A percentile compares a stretch with the other conserved stretches of the same genome.
These are phyloP conservation scores for Drosophila trichaetosa DNA, from an alignment of 2,888 invertebrate species.

Conservation along the genomic window DNA sequence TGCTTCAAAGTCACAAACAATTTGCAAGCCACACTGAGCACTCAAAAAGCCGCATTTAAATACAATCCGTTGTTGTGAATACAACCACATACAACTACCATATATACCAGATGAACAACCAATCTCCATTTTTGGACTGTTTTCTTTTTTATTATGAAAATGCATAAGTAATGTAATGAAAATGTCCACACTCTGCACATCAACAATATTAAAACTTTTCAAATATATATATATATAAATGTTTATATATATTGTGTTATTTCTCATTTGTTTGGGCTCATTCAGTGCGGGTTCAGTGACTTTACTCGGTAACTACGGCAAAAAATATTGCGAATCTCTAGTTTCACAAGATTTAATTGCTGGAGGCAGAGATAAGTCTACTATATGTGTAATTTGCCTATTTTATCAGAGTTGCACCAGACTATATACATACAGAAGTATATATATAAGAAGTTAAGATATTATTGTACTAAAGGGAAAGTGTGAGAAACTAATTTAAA, in stretches of 20 bases:
- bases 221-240: conserved; percentile 2
- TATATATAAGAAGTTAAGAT: background rate
- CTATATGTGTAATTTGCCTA: too few species aligned
- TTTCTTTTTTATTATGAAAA: conserved; percentile 35
- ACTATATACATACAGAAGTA: background rate
- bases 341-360: conserved; percentile 1
- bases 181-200: conserved; percentile 32
- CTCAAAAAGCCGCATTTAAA: conserved; percentile 77
- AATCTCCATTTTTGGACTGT: conserved; percentile 35
- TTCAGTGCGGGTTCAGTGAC: conserved; percentile 49
- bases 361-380: conserved; percentile 10
- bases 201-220: conserved; percentile 50
- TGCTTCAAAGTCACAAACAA: conserved; percentile 72
- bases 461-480: background rate
- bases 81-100: conserved; percentile 5
- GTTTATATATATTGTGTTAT: conserved; percentile 6
- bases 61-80: conserved; percentile 58
- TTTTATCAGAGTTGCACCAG: background rate
- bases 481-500: background rate
- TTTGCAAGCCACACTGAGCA: conserved; percentile 75
- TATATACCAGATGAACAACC: conserved; percentile 11
- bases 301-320: background rate
- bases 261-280: background rate
- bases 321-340: conserved; percentile 4
- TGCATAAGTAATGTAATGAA: conserved; percentile 26